Percentiles rank a stretch among this genome's conserved stretches.
phyloP scores from a whole-genome alignment of 2,113 vertebrate genomes.

The Acrocephalus kingi region DNA sequence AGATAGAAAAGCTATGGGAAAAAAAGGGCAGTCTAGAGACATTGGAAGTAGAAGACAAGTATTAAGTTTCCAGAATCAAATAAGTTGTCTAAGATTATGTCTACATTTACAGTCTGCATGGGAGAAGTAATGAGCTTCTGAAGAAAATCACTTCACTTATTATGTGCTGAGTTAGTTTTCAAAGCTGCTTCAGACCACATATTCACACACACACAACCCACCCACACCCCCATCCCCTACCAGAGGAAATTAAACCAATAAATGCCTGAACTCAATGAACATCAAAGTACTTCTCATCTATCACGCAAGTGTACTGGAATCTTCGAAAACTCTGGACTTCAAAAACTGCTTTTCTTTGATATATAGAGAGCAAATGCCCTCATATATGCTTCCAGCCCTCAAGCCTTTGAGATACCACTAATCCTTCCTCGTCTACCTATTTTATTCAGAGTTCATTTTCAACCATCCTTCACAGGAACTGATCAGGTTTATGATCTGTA shows the following conservation, averaged over 20 bases:
- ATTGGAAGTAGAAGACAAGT: not conserved
- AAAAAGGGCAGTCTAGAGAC: not conserved
- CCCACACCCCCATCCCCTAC: not conserved
- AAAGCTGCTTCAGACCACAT: not conserved
- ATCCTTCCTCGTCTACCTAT: not conserved
- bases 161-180: not conserved
- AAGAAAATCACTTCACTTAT: not conserved
- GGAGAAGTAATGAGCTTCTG: not conserved
- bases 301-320: not conserved
- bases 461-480: not conserved
- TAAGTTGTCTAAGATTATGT: not conserved
- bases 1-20: not conserved
- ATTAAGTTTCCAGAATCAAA: not conserved
- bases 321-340: not conserved
- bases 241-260: not conserved
- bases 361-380: not conserved
- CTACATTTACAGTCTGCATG: not conserved
- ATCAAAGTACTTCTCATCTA: not conserved
- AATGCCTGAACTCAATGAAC: not conserved
- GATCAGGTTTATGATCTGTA: not conserved
- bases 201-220: not conserved
- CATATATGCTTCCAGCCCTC: not conserved
- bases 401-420: not conserved
- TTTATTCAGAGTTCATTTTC: not conserved
- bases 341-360: not conserved